These are phyloP conservation scores for Synanthedon tipuliformis DNA, from an alignment of 2,888 invertebrate genomes.

Conservation along the genomic window DNA sequence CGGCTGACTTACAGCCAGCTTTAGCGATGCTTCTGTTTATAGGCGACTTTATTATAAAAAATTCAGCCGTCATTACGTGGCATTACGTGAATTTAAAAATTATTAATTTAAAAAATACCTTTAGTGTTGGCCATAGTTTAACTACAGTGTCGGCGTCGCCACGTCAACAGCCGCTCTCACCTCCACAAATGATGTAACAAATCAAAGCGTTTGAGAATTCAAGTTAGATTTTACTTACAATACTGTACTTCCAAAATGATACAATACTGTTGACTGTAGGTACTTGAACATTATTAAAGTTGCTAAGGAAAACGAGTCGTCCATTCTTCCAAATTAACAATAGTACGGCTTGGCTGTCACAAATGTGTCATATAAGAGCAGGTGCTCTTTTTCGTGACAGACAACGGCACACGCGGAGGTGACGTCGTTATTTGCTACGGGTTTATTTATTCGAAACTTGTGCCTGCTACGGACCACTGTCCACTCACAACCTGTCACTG, in stretches of 20 bases:
- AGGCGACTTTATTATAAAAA: too few relatives aligned
- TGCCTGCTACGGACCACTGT: slow-evolving; percentile 53
- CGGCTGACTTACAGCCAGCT: too few relatives aligned
- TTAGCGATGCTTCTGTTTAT: too few relatives aligned
- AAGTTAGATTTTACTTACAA: slow-evolving; percentile 7
- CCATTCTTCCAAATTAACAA: slow-evolving; percentile 30
- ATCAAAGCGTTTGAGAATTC: not conserved
- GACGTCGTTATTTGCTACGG: slow-evolving; percentile 50
- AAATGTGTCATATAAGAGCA: slow-evolving; percentile 44
- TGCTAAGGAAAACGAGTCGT: slow-evolving; percentile 11
- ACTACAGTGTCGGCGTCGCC: too few relatives aligned
- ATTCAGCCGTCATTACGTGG: too few relatives aligned
- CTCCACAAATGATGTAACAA: not conserved
- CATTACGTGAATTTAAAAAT: too few relatives aligned
- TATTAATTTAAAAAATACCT: too few relatives aligned
- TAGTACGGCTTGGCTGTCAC: slow-evolving; percentile 36
- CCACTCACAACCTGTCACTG: slow-evolving; percentile 64
- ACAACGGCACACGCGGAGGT: slow-evolving; percentile 39
- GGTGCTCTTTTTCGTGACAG: slow-evolving; percentile 41
- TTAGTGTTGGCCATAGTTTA: too few relatives aligned
- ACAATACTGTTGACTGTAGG: slow-evolving; percentile 4
- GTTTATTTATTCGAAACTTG: slow-evolving; percentile 64
- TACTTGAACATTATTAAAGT: slow-evolving; percentile 11
- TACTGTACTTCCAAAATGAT: slow-evolving; percentile 8
- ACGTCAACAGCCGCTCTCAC: too few relatives aligned